These are phyloP conservation scores for Bruchidius siliquastri DNA, from an alignment of 2,888 invertebrate species.

Conservation along the genomic window DNA sequence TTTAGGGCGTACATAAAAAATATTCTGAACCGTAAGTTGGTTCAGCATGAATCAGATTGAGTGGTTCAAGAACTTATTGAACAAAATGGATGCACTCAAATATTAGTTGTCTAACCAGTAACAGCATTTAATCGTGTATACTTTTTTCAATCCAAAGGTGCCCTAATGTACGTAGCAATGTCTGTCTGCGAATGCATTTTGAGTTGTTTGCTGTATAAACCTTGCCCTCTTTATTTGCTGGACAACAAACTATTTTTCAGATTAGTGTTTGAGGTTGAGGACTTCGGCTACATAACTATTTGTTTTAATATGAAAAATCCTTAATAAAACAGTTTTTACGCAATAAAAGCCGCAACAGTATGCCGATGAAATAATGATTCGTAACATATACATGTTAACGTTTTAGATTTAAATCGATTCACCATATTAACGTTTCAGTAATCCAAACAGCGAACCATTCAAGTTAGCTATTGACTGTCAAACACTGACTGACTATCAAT, in stretches of 20 bases:
- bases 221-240: too few species aligned
- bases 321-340: not conserved
- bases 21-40: too few species aligned
- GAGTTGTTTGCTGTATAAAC: too few species aligned
- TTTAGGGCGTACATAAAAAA: too few species aligned
- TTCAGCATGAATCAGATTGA: too few species aligned
- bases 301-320: not conserved
- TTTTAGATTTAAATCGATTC: constrained; percentile 8
- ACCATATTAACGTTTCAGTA: constrained; percentile 23
- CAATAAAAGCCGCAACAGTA: not conserved
- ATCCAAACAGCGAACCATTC: constrained; percentile 36
- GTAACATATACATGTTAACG: not conserved
- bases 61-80: too few species aligned
- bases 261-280: not conserved
- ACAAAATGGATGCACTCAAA: too few species aligned
- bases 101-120: too few species aligned
- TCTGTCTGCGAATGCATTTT: too few species aligned
- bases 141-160: too few species aligned
- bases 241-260: not conserved
- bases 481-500: not conserved
- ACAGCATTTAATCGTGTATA: too few species aligned
- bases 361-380: not conserved
- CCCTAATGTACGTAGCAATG: too few species aligned
- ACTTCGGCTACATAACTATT: not conserved
- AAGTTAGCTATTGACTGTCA: constrained; percentile 22